Evolutionary conservation across 37 sponge, comb jelly and placozoan genomes (phyloP), one percentile per base, ranked within the genome.

Genomic region (Cliona cf. orientalis): DNA sequence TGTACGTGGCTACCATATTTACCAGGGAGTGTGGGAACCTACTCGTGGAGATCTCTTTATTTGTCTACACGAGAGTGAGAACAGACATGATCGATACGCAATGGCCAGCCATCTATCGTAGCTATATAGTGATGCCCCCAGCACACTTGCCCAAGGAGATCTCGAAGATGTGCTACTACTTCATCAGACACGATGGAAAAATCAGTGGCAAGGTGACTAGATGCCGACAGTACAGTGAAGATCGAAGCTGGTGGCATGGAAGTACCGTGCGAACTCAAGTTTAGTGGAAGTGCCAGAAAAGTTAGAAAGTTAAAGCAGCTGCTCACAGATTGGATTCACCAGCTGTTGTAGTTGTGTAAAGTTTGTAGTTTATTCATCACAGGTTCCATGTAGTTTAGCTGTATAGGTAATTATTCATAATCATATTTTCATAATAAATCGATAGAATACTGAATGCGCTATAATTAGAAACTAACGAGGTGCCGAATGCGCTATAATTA

Each of bases 221-320:
- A 61, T 6, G 28, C 25, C 12, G 63, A 5, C 5, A 61, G 28
- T 5, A 49, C 53, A 49, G 53, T 49, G 14, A 14, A 49, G 28
- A n/a, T n/a, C n/a, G n/a, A n/a, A 61, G 26, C 63, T 22, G 63
- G 63, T n/a, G 63, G 63, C 17, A 25, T 61, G 63, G 63, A 61
- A 22, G 26, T 61, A 12, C 63, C 63, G 5, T 61, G 63, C 28
- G 5, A 6, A 22, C 28, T 61, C 5, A 61, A 61, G 23, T 61
- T 61, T n/a, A 61, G 26, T 61, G 63, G 63, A 6, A 22, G 26
- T 6, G 22, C 63, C 26, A 61, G 63, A n/a, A 61, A 61, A 6
- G 23, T 11, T 22, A 12, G 63, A 61, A 61, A 61, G 23, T 28
- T 61, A 49, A n/a, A 14, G 53, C 53, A 49, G 53, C 14, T 49